Conservation (phyloP, 1,140 invertebrate genomes). For the Drosophila mojavensis region DNA sequence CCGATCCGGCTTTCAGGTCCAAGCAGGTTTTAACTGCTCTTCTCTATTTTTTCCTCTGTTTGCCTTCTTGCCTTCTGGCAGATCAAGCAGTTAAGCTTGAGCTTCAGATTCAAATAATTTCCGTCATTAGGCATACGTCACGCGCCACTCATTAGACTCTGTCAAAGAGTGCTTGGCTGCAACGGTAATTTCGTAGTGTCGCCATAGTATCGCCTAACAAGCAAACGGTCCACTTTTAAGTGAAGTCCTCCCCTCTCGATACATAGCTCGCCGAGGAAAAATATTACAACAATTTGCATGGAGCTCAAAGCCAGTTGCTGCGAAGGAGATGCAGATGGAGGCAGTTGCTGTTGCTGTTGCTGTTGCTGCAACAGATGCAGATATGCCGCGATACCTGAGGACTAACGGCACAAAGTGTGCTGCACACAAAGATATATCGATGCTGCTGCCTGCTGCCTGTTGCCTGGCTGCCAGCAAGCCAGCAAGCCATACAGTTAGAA, state of each 20-base stretch:
- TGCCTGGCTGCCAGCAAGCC: background rate
- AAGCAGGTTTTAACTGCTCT: background rate
- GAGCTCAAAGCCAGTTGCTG: conserved; percentile 65
- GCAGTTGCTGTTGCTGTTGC: conserved; percentile 16
- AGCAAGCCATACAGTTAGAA: conserved; percentile 42
- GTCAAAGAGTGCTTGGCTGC: conserved; percentile 29
- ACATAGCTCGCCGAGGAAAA: conserved; percentile 23
- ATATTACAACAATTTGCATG: conserved; percentile 81
- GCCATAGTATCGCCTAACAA: conserved; percentile 43
- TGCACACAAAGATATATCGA: conserved; percentile 44
- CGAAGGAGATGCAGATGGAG: conserved; percentile 37
- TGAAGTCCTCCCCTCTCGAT: conserved; percentile 5
- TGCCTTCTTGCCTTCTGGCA: too few relatives aligned
- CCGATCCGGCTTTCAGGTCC: background rate
- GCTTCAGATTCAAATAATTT: conserved; percentile 32
- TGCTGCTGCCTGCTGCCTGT: conserved; percentile 13
- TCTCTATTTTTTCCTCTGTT: background rate
- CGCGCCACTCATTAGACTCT: conserved; percentile 40
- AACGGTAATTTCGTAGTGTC: conserved; percentile 39
- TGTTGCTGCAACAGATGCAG: conserved; percentile 66
- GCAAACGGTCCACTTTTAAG: conserved; percentile 49
- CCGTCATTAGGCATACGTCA: conserved; percentile 49
- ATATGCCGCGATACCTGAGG: conserved; percentile 60
- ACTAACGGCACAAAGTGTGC: conserved; percentile 73
- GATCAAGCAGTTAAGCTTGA: conserved; percentile 11